Conservation (phyloP, 2,113 vertebrate species). For the Bubo bubo region DNA sequence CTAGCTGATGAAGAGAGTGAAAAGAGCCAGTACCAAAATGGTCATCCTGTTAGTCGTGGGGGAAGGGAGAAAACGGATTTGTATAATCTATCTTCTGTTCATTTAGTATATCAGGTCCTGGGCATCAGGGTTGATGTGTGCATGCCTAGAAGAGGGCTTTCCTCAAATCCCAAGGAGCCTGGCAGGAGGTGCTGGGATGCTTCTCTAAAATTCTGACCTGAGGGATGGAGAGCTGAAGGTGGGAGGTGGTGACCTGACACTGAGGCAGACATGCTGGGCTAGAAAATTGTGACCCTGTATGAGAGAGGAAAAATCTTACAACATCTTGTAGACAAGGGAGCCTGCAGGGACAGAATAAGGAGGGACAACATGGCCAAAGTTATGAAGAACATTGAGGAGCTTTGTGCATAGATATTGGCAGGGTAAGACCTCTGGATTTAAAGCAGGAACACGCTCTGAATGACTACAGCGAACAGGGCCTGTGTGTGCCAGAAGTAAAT, state of each 20-base stretch:
- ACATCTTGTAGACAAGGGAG: not conserved
- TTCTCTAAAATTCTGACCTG: not conserved
- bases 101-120: not conserved
- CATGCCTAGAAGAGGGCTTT: not conserved
- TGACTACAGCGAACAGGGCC: not conserved
- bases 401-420: not conserved
- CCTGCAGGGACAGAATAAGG: not conserved
- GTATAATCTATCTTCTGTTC: not conserved
- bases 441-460: not conserved
- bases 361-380: not conserved
- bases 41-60: rapidly evolving
- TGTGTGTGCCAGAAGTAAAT: slow-evolving; percentile 35
- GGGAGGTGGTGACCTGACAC: not conserved
- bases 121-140: not conserved
- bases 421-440: not conserved
- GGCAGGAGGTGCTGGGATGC: not conserved
- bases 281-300: not conserved
- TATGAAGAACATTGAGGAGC: not conserved
- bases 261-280: not conserved
- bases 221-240: not conserved
- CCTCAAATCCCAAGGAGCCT: not conserved
- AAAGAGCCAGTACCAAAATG: not conserved
- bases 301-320: rapidly evolving
- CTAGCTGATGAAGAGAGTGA: not conserved
- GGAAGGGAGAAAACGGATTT: not conserved